Evolutionary conservation across 2,888 invertebrate genomes (phyloP), one percentile per base, ranked within the genome.

Genomic region (Dolichopus griseipennis): DNA sequence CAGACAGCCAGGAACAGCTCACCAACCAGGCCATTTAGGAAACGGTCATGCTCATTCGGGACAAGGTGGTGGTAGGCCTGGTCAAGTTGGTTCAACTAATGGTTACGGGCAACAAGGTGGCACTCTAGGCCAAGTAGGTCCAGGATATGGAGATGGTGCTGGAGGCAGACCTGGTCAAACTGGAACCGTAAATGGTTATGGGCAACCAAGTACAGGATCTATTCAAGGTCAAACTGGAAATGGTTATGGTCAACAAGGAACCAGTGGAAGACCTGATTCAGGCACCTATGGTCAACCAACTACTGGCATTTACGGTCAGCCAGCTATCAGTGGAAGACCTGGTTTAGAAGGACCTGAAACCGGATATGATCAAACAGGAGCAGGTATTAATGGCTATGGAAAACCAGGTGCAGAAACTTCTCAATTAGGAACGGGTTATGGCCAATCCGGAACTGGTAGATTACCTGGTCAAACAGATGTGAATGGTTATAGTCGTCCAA

Each of bases 161-260:
- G 21, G 61, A 21, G 43, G 43, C 3, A 64, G 43, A 66, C 27
- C 63, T 18, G 64, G 12, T 52, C 66, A 52, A 64, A 15, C 65
- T 41, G 43, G 65, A 2, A 61, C 64, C 8, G n/a, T 61, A 18
- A 64, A 66, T 10, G 70, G 67, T 3, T 65, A 34, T 27, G 68
- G 65, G 3, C 61, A 62, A 34, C 66, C 62, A n/a, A 67, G 69
- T 8, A n/a, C 63, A 2, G 68, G 65, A 6, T 1, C 61, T 4
- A n/a, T 20, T 21, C 61, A 33, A 27, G 34, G 64, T 21, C 21
- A n/a, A 12, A 20, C 1, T 37, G 41, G 41, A 52, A 20, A n/a
- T 18, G 64, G 64, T 21, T 9, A 3, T 6, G 18, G 1, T 1
- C 34, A 34, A 33, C 64, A 15, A 18, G 66, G 66, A 62, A 37